These are phyloP conservation scores for Trachelus tabidus DNA, from an alignment of 2,888 invertebrate species.

Conservation along the genomic window DNA sequence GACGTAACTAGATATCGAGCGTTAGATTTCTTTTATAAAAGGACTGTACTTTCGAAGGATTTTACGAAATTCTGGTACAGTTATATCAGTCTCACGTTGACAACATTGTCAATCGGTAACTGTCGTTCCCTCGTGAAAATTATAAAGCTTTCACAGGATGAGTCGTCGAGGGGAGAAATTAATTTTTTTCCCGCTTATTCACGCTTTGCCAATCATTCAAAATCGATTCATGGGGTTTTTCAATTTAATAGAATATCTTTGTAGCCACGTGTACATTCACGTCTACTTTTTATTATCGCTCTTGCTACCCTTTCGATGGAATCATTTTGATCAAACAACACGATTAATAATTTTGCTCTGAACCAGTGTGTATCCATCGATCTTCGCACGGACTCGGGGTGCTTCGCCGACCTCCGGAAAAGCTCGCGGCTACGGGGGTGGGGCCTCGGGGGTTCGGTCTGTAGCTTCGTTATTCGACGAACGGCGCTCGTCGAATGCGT, in stretches of 20 bases:
- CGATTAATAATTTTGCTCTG: conserved; percentile 18
- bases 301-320: background rate
- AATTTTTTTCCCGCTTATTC: background rate
- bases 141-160: background rate
- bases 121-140: background rate
- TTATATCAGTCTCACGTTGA: background rate
- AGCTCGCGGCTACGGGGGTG: conserved; percentile 36
- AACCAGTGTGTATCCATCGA: conserved; percentile 18
- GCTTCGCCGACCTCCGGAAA: conserved; percentile 33
- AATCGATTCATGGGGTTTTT: background rate
- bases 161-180: background rate
- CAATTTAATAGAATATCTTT: background rate
- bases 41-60: background rate
- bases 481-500: conserved; percentile 38
- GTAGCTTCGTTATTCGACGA: conserved; percentile 46
- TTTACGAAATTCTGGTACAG: background rate
- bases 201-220: background rate
- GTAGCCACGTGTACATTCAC: background rate
- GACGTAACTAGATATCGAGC: background rate
- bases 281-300: background rate
- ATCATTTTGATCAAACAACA: conserved; percentile 17
- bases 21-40: no score
- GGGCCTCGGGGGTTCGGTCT: conserved; percentile 41
- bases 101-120: background rate
- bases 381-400: conserved; percentile 38